A percentile compares a stretch with the other conserved stretches of the same genome.
Evolutionary conservation across 2,797 vertebrate species (phyloP).

Genomic region (Phataginus tricuspis): DNA sequence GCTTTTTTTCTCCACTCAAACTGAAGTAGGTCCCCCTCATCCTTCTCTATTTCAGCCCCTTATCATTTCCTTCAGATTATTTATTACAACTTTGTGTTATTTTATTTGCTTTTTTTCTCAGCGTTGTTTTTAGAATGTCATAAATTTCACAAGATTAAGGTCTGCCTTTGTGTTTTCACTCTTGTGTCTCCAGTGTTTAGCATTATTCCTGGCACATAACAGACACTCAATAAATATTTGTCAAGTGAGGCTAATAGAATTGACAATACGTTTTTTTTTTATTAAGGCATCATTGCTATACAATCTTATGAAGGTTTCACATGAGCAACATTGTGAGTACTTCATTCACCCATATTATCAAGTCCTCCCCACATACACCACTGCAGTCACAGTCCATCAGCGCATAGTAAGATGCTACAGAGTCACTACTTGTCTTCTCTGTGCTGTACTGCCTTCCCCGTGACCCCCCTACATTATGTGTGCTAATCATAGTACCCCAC

Average conservation of each 20-base stretch:
- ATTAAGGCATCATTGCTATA: too few relatives aligned
- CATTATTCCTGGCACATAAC: neutral
- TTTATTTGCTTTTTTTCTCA: neutral
- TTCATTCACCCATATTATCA: too few relatives aligned
- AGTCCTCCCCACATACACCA: too few relatives aligned
- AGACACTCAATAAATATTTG: neutral
- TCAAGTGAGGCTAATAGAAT: neutral
- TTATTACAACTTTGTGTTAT: neutral
- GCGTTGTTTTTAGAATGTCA: neutral
- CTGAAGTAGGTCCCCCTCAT: too few relatives aligned
- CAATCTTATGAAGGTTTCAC: too few relatives aligned
- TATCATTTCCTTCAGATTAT: neutral
- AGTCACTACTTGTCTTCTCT: too few relatives aligned
- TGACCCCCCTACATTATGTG: too few relatives aligned
- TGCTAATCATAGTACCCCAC: too few relatives aligned
- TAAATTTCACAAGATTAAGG: neutral
- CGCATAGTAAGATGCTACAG: too few relatives aligned
- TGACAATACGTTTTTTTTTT: neutral
- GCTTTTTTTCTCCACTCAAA: neutral
- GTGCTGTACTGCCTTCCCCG: too few relatives aligned
- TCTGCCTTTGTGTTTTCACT: neutral
- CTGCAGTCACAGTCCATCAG: too few relatives aligned
- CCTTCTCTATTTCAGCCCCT: neutral
- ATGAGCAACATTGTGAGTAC: too few relatives aligned
- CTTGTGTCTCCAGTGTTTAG: neutral